Evolutionary conservation across 2,888 invertebrate species (phyloP), one percentile per base, ranked within the genome.

Genomic region (Drosophila prolongata): DNA sequence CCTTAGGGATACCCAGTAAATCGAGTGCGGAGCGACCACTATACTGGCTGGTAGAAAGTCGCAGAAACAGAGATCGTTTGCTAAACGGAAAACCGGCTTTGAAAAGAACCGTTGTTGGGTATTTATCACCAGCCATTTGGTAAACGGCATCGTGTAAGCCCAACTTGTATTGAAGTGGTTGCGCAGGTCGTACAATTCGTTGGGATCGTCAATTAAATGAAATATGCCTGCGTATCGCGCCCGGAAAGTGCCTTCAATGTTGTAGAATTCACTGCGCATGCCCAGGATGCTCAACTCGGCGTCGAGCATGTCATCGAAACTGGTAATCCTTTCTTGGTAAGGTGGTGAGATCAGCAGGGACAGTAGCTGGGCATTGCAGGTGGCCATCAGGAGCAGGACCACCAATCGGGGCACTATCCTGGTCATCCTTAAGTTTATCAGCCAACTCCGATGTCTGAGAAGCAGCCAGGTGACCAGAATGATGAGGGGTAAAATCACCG

Each of bases 211-310:
- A 3, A 65, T 75, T 10, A 85, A 34, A 11, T 72, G 56, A 14
- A 87, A 83, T 1, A 55, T 70, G 0, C 40, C 13, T 2, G 87
- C 85, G 30, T 85, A 87, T 10, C 16, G 57, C 14, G 83, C 83
- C 0, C 78, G 69, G 19, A 84, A 75, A 0, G 37, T 42, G 0
- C 58, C 55, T 0, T 59, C 47, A 1, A 78, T 14, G 3, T 3
- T 0, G 27, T 78, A 52, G 13, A 84, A 84, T 3, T 87, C 79
- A 0, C 37, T 6, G 6, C 50, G 52, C 0, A 75, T 0, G 1
- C 43, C 65, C 19, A 82, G 46, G 2, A 84, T 75, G 13, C 40
- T 69, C 16, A 71, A 5, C 3, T 60, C 14, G 1, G 76, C 61
- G 0, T 14, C 6, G 6, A 72, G 40, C 14, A 84, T 34, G 1